Percentiles rank a stretch among this genome's conserved stretches.
These are phyloP conservation scores for Seira sanloemensis DNA, from an alignment of 2,888 invertebrate species.

Conservation along the genomic window DNA sequence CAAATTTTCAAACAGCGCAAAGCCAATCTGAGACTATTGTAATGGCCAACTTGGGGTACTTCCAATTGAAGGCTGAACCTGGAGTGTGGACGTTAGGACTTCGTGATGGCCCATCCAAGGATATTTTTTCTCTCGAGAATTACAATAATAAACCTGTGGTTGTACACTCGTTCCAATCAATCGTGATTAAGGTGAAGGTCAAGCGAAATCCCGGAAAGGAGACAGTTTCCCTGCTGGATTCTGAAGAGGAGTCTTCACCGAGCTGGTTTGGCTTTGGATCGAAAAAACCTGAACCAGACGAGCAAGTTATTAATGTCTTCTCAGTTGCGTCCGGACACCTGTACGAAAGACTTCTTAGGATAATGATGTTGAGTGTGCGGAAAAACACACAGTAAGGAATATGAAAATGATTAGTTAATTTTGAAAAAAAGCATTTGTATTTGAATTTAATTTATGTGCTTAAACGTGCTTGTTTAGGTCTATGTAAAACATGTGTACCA, in stretches of 20 bases:
- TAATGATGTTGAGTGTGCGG: constrained; percentile 98
- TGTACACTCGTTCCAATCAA: constrained; percentile 89
- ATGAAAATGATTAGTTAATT: no score
- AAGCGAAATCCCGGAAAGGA: constrained; percentile 93
- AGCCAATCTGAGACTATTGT: constrained; percentile 71
- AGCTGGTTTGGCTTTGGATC: constrained; percentile 74
- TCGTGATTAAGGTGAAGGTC: constrained; percentile 93
- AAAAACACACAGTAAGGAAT: constrained; percentile 97
- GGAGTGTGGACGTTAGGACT: constrained; percentile 95
- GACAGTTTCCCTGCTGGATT: constrained; percentile 89
- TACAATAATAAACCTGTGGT: constrained; percentile 78
- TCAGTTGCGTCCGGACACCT: constrained; percentile 98
- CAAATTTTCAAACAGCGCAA: constrained; percentile 26
- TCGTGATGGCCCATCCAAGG: constrained; percentile 93
- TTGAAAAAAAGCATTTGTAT: no score
- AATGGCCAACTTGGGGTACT: constrained; percentile 99
- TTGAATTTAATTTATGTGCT: no score
- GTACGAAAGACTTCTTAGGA: constrained; percentile 96
- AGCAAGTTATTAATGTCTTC: constrained; percentile 95
- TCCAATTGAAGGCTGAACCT: constrained; percentile 97
- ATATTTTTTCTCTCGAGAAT: constrained; percentile 94
- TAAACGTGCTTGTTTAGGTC: no score
- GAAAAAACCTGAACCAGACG: constrained; percentile 79
- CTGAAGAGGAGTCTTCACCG: constrained; percentile 78
- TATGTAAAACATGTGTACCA: no score